These are phyloP conservation scores for Paedocypris micromegethes DNA, from an alignment of 2,797 vertebrate genomes.

Conservation along the genomic window DNA sequence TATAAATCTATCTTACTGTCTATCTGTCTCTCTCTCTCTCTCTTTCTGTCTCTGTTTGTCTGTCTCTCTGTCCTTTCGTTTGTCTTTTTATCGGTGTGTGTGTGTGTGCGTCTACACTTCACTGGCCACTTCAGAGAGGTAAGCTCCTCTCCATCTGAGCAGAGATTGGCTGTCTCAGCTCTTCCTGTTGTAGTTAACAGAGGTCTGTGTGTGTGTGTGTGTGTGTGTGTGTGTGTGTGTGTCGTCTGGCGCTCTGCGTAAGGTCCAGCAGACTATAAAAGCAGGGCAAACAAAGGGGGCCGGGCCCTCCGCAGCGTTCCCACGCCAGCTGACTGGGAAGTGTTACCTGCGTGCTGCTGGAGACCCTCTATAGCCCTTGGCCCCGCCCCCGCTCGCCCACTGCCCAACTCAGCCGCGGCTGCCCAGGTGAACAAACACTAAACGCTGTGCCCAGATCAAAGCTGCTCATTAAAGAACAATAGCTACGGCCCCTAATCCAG, in stretches of 20 bases:
- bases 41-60: too few species aligned
- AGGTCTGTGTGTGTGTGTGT: neutral
- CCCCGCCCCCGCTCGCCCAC: constrained; percentile 19
- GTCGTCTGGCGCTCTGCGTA: constrained; percentile 45
- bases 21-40: too few species aligned
- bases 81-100: neutral
- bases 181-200: constrained; percentile 4
- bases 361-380: constrained; percentile 30
- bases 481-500: constrained; percentile 52
- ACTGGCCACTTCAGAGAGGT: constrained; percentile 75
- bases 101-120: constrained; percentile 69
- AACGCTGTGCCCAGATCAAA: constrained; percentile 70
- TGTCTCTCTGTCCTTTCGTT: neutral
- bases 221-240: neutral
- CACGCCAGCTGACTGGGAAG: constrained; percentile 68
- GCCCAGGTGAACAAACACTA: constrained; percentile 78
- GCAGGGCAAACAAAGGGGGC: constrained; percentile 64
- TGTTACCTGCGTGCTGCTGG: constrained; percentile 65
- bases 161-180: constrained; percentile 5
- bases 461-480: constrained; percentile 74
- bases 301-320: constrained; percentile 59
- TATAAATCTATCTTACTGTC: too few species aligned
- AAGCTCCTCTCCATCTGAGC: constrained; percentile 71
- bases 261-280: constrained; percentile 60
- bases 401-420: constrained; percentile 53